Conservation (phyloP, 2,113 vertebrate species). For the Coreoperca whiteheadi region DNA sequence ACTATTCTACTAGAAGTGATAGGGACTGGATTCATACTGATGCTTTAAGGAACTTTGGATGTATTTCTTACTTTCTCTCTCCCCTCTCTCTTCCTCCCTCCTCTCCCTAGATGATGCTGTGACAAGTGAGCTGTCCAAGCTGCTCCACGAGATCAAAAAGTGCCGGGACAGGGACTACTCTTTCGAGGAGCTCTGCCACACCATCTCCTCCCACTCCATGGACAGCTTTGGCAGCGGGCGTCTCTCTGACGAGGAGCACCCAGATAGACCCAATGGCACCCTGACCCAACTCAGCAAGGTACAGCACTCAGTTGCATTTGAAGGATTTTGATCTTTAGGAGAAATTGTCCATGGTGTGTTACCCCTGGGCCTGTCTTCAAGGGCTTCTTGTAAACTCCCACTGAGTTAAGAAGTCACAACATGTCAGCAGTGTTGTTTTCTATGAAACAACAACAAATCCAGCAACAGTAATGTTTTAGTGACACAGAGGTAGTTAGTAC, state of each 20-base stretch:
- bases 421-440: neutral
- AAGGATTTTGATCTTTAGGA: neutral
- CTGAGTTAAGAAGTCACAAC: neutral
- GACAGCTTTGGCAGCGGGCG: constrained; percentile 91
- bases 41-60: neutral
- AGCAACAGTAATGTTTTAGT: neutral
- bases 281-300: constrained; percentile 84
- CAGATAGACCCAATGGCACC: constrained; percentile 89
- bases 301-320: neutral
- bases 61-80: neutral
- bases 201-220: constrained; percentile 95
- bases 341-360: neutral
- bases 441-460: neutral
- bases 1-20: neutral
- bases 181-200: constrained; percentile 96
- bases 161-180: constrained; percentile 96
- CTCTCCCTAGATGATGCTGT: constrained; percentile 90
- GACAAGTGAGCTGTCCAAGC: constrained; percentile 95
- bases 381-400: neutral
- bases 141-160: constrained; percentile 96
- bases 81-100: neutral
- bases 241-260: constrained; percentile 91
- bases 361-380: too few relatives aligned
- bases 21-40: neutral
- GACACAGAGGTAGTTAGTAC: neutral